phyloP scores from a whole-genome alignment of 1,140 invertebrate species.

The Nixonia krombeini region DNA sequence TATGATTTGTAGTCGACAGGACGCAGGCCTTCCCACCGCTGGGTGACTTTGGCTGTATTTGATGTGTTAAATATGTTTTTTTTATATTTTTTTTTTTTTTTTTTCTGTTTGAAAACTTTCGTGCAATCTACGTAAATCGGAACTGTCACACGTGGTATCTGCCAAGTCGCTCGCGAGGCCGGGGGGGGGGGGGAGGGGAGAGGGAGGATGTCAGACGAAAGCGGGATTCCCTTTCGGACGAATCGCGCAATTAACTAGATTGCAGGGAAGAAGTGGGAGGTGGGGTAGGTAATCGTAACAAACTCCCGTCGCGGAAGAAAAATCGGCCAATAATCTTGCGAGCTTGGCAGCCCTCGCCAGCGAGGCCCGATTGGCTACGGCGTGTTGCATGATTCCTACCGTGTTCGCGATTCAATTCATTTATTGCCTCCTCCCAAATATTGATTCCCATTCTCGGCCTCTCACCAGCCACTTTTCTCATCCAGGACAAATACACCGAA shows the following conservation, averaged over 20 bases:
- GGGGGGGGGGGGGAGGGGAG: too few species aligned
- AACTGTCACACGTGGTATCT: too few species aligned
- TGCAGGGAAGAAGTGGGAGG: slow-evolving; percentile 1
- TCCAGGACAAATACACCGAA: slow-evolving; percentile 2
- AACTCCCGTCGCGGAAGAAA: slow-evolving; percentile 16
- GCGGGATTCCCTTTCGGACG: slow-evolving; percentile 22
- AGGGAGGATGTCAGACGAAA: too few species aligned
- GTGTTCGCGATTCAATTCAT: slow-evolving; percentile 26
- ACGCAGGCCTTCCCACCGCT: too few species aligned
- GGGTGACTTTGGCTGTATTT: too few species aligned
- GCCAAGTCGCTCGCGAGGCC: too few species aligned
- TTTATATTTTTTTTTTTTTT: not conserved
- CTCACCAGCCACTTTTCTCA: not conserved
- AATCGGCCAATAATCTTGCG: slow-evolving; percentile 20
- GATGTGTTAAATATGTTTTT: too few species aligned
- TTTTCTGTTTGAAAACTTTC: not conserved
- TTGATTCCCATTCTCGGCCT: slow-evolving; percentile 17
- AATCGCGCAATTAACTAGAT: slow-evolving; percentile 32
- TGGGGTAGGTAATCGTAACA: slow-evolving; percentile 11
- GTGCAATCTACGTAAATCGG: too few species aligned
- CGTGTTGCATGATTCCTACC: too few species aligned
- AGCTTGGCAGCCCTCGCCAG: slow-evolving; percentile 11
- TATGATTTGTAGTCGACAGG: too few species aligned
- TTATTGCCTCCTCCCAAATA: slow-evolving; percentile 23
- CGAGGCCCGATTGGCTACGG: slow-evolving; percentile 16